Evolutionary conservation across 2,888 invertebrate genomes (phyloP).

Genomic region (Agelastica alni): DNA sequence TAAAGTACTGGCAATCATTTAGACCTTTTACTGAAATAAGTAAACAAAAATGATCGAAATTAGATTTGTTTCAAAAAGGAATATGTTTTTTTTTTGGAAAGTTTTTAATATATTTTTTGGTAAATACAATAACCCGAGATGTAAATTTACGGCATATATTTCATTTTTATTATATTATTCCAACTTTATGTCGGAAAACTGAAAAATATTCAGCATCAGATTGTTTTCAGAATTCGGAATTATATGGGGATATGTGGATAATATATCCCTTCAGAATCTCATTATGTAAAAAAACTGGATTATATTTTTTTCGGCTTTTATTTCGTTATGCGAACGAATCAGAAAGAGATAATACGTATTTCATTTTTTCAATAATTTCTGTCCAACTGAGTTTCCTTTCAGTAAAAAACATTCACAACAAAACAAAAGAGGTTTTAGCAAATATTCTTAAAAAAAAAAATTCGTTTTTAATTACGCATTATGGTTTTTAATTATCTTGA

Average conservation of each 20-base stretch:
- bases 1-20: too few relatives aligned
- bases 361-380: neutral
- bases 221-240: slow-evolving; percentile 33
- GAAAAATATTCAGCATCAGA: slow-evolving; percentile 29
- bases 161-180: slow-evolving; percentile 25
- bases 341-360: slow-evolving; percentile 14
- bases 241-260: slow-evolving; percentile 16
- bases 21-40: too few relatives aligned
- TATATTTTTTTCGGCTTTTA: slow-evolving; percentile 25
- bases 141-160: slow-evolving; percentile 21
- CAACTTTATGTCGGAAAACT: slow-evolving; percentile 24
- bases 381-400: neutral
- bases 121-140: slow-evolving; percentile 15
- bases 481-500: too few relatives aligned
- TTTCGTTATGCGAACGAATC: slow-evolving; percentile 20
- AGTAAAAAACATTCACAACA: too few relatives aligned
- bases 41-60: too few relatives aligned
- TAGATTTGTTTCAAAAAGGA: too few relatives aligned
- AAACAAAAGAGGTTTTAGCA: too few relatives aligned
- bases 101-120: neutral
- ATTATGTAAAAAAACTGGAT: slow-evolving; percentile 25
- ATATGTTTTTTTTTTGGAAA: too few relatives aligned
- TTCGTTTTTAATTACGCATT: too few relatives aligned
- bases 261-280: slow-evolving; percentile 27
- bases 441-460: too few relatives aligned